These are phyloP conservation scores for Gnathonemus echidnorhynchus DNA, from an alignment of 2,113 vertebrate species.

Conservation along the genomic window DNA sequence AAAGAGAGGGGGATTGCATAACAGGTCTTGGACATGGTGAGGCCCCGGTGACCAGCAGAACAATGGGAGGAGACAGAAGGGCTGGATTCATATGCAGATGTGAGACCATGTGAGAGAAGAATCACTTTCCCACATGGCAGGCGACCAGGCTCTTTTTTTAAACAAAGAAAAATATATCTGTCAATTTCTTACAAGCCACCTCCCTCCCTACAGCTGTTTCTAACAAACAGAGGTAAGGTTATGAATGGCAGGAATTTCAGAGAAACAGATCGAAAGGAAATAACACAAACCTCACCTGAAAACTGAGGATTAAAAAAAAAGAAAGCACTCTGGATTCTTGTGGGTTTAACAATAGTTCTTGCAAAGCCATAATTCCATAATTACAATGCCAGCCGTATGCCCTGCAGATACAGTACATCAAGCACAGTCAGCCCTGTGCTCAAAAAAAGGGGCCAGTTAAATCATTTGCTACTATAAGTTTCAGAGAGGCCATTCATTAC, in stretches of 20 bases:
- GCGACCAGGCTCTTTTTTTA: constrained; percentile 27
- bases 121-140: constrained; percentile 35
- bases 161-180: not conserved
- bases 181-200: constrained; percentile 3
- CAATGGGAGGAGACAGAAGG: constrained; percentile 46
- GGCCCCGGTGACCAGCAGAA: constrained; percentile 28
- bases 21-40: constrained; percentile 35
- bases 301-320: not conserved
- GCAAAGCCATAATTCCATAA: not conserved
- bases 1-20: constrained; percentile 40
- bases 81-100: constrained; percentile 59
- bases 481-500: not conserved
- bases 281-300: not conserved
- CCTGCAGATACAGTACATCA: not conserved
- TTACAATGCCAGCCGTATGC: not conserved
- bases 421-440: not conserved
- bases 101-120: constrained; percentile 37
- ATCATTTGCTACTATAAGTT: not conserved
- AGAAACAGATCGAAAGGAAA: not conserved
- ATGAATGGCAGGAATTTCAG: not conserved
- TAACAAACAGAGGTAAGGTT: not conserved
- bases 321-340: not conserved
- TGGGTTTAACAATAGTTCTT: not conserved
- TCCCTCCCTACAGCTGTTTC: not conserved
- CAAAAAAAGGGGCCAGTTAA: not conserved